Evolutionary conservation across 2,113 vertebrate genomes (phyloP), one percentile per base, ranked within the genome.

Genomic region (Pontoporia blainvillei): DNA sequence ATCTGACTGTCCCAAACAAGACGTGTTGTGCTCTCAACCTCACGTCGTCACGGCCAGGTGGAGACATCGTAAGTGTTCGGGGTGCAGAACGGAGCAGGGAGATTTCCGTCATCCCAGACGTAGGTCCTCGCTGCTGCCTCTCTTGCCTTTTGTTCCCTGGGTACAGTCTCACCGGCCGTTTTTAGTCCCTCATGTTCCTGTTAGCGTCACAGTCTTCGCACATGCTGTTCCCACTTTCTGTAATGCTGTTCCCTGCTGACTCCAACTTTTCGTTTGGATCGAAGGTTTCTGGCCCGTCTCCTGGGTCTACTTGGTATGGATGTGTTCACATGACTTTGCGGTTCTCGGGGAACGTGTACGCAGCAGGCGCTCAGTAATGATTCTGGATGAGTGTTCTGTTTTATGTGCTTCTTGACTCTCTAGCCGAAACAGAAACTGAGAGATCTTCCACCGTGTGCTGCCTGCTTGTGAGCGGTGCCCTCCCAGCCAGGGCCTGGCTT

Each of bases 71-170:
- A 2, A 5, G 7, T 44, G 34, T 52, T 59, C 0, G 1, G 41
- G 75, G 29, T 39, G 15, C 64, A 54, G 72, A 62, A 52, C 15
- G 5, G 64, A 61, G 23, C 18, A 18, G 15, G 23, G 54, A 81
- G 57, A 12, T 57, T n/a, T 44, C 57, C 2, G 0, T 83, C 1
- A 2, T 5, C n/a, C 41, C 64, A 18, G n/a, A 9, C 11, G 0
- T 4, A 15, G 11, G 57, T n/a, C 62, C 41, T 59, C 3, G 6
- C 5, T 0, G 23, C 34, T 10, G 1, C 11, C n/a, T 3, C 29
- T 11, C 27, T 52, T 18, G 76, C 46, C 31, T 12, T 23, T 5
- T 3, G 25, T 11, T 20, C 62, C 39, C 27, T 15, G 13, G 13
- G 15, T n/a, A 12, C 17, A 27, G 62, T 64, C 73, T 21, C 44